Conservation (phyloP, 1,140 invertebrate genomes). For the Muscidifurax raptorellus region DNA sequence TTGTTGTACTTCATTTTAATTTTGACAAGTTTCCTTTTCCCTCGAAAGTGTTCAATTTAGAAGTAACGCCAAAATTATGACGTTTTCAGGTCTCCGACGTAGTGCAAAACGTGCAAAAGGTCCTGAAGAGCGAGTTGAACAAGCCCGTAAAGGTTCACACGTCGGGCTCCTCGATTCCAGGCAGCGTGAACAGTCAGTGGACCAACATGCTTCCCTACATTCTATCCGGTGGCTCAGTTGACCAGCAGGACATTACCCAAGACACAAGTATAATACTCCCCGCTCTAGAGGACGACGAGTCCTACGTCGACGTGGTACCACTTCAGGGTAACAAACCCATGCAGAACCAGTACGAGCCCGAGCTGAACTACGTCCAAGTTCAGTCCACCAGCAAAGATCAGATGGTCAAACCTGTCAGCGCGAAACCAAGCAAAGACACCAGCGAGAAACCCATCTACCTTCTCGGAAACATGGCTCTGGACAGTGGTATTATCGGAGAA, state of each 20-base stretch:
- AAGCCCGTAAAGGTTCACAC: slow-evolving; percentile 77
- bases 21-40: too few species aligned
- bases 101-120: slow-evolving; percentile 87
- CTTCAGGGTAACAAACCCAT: background rate
- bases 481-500: slow-evolving; percentile 38
- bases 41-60: too few species aligned
- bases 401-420: background rate
- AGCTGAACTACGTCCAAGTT: background rate
- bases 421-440: background rate
- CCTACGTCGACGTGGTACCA: slow-evolving; percentile 33
- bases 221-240: slow-evolving; percentile 81
- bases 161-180: slow-evolving; percentile 80
- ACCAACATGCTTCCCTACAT: slow-evolving; percentile 86
- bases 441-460: slow-evolving; percentile 42
- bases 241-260: slow-evolving; percentile 68
- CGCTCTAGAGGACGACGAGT: background rate
- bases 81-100: slow-evolving; percentile 82
- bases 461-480: slow-evolving; percentile 41
- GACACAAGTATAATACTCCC: slow-evolving; percentile 69
- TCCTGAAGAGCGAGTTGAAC: slow-evolving; percentile 85
- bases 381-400: background rate
- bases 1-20: too few species aligned
- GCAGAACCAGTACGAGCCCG: background rate
- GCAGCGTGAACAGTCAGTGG: slow-evolving; percentile 79
- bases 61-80: too few species aligned